These are phyloP conservation scores for Mionectes macconnelli DNA, from an alignment of 2,113 vertebrate genomes.

Conservation along the genomic window DNA sequence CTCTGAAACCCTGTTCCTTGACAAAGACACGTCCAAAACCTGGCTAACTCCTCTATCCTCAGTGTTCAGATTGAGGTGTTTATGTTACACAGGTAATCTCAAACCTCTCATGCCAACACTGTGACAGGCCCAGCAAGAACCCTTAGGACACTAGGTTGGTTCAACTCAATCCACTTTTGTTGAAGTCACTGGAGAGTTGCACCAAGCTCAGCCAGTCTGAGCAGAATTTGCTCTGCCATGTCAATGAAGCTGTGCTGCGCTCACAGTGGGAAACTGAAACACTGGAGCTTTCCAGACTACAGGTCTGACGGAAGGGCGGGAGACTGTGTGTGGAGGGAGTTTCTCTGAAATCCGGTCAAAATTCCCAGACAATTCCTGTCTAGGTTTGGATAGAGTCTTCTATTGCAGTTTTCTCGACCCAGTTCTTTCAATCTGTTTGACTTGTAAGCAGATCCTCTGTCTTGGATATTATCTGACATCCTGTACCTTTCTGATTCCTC, in stretches of 20 bases:
- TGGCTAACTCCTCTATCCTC: background rate
- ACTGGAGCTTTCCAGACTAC: background rate
- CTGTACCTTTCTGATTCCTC: background rate
- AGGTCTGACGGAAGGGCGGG: background rate
- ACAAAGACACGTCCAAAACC: background rate
- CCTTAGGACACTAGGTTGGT: background rate
- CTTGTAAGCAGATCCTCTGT: background rate
- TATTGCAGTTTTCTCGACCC: background rate
- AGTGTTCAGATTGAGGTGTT: background rate
- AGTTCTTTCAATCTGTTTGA: background rate
- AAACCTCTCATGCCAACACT: background rate
- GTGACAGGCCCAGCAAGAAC: background rate
- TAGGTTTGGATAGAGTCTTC: background rate
- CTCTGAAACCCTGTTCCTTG: background rate
- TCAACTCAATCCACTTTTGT: background rate
- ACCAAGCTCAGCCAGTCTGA: background rate
- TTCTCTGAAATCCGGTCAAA: background rate
- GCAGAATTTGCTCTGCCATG: background rate
- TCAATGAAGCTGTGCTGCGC: background rate
- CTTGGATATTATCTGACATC: background rate
- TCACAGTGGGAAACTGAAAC: background rate
- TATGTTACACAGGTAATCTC: background rate
- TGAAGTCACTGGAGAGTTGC: background rate
- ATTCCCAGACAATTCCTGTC: background rate
- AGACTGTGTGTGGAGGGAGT: background rate